These are phyloP conservation scores for Gobionotothen gibberifrons DNA, from an alignment of 2,797 vertebrate genomes.

Conservation along the genomic window DNA sequence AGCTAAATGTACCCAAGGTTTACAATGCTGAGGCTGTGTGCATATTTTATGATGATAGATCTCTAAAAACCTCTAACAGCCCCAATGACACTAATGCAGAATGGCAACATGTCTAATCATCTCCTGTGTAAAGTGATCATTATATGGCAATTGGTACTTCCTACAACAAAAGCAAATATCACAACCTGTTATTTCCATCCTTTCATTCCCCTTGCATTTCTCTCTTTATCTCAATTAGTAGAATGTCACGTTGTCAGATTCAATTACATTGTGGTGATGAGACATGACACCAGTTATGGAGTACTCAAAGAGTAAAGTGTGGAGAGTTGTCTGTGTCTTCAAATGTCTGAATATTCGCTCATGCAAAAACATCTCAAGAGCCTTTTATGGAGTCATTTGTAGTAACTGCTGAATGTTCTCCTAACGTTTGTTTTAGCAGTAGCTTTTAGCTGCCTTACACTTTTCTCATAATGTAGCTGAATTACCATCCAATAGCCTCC, in stretches of 20 bases:
- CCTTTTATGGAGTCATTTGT: conserved; percentile 51
- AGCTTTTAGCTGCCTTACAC: conserved; percentile 19
- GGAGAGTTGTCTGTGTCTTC: conserved; percentile 23
- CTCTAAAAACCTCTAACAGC: conserved; percentile 13
- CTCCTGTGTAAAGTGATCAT: conserved; percentile 39
- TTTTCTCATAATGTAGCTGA: conserved; percentile 18
- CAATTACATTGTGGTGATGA: conserved; percentile 60
- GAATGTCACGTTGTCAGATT: conserved; percentile 64
- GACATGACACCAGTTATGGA: conserved; percentile 48
- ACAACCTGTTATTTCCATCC: conserved; percentile 32
- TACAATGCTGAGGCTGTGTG: conserved; percentile 17
- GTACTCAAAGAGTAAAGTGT: conserved; percentile 38
- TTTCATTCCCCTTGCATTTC: conserved; percentile 26
- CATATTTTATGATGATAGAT: conserved; percentile 11
- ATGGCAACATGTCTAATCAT: conserved; percentile 32
- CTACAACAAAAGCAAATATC: conserved; percentile 33
- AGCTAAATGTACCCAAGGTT: conserved; percentile 5
- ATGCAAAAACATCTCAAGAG: conserved; percentile 28
- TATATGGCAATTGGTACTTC: conserved; percentile 35
- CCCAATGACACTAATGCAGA: conserved; percentile 35
- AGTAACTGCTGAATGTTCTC: conserved; percentile 8
- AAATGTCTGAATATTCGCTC: conserved; percentile 32
- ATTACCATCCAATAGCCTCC: conserved; percentile 26
- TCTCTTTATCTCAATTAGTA: conserved; percentile 56
- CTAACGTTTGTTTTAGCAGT: conserved; percentile 35